These are phyloP conservation scores for Ploceus nigricollis DNA, from an alignment of 2,113 vertebrate species.

Conservation along the genomic window DNA sequence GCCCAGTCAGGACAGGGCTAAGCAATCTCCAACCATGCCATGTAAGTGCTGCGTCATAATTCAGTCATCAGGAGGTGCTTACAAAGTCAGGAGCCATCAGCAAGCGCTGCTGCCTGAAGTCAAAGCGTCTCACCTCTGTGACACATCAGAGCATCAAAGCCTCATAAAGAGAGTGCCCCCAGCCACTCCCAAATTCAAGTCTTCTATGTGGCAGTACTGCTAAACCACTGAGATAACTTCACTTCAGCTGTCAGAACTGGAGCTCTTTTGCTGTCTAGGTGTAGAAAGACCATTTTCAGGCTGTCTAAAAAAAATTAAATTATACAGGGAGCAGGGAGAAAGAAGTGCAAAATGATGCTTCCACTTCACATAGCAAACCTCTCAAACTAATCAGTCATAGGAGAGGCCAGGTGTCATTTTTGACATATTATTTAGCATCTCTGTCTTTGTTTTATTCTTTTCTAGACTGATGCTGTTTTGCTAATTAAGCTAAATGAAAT, in stretches of 20 bases:
- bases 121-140: constrained; percentile 48
- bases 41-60: neutral
- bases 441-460: constrained; percentile 49
- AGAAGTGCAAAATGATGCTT: constrained; percentile 25
- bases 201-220: constrained; percentile 20
- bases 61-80: constrained; percentile 43
- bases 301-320: neutral
- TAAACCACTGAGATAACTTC: constrained; percentile 37
- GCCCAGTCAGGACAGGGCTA: neutral
- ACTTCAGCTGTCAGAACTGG: constrained; percentile 58
- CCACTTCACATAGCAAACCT: constrained; percentile 62
- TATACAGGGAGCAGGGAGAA: neutral
- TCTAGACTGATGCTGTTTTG: constrained; percentile 50
- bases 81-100: constrained; percentile 21
- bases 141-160: constrained; percentile 57
- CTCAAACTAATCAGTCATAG: constrained; percentile 72
- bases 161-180: constrained; percentile 55
- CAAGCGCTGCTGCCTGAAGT: neutral
- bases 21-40: neutral
- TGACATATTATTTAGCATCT: constrained; percentile 74
- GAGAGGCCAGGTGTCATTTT: constrained; percentile 71
- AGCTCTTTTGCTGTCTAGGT: constrained; percentile 29
- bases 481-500: constrained; percentile 74
- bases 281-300: constrained; percentile 59
- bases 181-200: constrained; percentile 55